phyloP scores from a whole-genome alignment of 2,797 vertebrate genomes.

The Dermochelys coriacea region DNA sequence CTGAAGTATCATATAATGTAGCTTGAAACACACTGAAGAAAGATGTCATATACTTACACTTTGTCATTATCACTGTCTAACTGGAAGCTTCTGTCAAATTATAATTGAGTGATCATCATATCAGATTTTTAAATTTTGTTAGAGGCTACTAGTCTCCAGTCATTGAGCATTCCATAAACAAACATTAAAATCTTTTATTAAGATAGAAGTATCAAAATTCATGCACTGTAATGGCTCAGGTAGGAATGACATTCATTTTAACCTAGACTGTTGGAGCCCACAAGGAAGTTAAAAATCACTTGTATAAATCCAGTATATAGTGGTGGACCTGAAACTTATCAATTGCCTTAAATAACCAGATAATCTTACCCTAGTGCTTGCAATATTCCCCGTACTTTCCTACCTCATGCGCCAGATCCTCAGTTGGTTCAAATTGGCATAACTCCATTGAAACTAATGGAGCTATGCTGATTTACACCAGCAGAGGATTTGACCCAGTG shows the following conservation, averaged over 20 bases:
- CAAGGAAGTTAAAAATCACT: background rate
- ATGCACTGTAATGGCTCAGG: background rate
- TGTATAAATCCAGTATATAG: background rate
- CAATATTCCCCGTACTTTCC: background rate
- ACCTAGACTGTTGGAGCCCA: background rate
- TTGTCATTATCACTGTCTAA: background rate
- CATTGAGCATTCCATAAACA: background rate
- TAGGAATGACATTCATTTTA: fast-evolving
- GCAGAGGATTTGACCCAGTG: background rate
- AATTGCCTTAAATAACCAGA: background rate
- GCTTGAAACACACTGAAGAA: background rate
- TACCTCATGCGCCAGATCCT: background rate
- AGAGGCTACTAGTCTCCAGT: background rate
- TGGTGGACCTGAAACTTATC: background rate
- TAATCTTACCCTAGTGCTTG: background rate
- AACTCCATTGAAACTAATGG: background rate
- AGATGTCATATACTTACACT: background rate
- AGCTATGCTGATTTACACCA: background rate
- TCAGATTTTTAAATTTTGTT: background rate
- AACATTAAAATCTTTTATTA: background rate
- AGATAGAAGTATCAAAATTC: background rate
- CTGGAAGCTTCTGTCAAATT: background rate
- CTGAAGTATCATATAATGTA: too few species aligned
- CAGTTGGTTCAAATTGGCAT: background rate
- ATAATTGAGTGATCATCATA: background rate